Evolutionary conservation across 2,797 vertebrate species (phyloP).

Genomic region (Thripadectes ignobilis): DNA sequence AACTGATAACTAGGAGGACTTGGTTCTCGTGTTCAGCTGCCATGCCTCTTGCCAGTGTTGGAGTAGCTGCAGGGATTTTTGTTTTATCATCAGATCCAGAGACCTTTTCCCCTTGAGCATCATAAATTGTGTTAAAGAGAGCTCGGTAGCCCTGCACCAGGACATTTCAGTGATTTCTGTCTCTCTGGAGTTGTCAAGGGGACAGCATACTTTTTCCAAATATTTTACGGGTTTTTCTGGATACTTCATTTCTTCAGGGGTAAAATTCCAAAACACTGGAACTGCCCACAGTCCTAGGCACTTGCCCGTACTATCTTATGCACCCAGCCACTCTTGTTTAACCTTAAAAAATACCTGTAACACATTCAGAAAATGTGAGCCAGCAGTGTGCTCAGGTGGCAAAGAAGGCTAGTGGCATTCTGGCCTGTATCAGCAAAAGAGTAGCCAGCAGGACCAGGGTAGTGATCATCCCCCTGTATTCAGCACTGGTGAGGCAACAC

Average conservation of each 20-base stretch:
- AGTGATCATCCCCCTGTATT: neutral
- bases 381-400: neutral
- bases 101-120: neutral
- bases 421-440: neutral
- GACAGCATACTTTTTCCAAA: neutral
- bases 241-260: neutral
- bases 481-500: neutral
- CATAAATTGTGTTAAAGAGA: neutral
- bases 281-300: neutral
- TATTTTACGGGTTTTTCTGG: neutral
- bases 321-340: neutral
- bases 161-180: neutral
- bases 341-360: neutral
- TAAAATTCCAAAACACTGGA: neutral
- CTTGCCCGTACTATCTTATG: neutral
- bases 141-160: neutral
- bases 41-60: accelerated
- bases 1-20: neutral
- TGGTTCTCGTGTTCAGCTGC: neutral
- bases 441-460: neutral
- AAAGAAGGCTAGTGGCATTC: neutral
- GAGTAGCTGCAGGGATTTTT: neutral
- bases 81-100: neutral
- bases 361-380: neutral
- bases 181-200: neutral